Conservation (phyloP, 2,797 vertebrate genomes). For the Hydrophis major region DNA sequence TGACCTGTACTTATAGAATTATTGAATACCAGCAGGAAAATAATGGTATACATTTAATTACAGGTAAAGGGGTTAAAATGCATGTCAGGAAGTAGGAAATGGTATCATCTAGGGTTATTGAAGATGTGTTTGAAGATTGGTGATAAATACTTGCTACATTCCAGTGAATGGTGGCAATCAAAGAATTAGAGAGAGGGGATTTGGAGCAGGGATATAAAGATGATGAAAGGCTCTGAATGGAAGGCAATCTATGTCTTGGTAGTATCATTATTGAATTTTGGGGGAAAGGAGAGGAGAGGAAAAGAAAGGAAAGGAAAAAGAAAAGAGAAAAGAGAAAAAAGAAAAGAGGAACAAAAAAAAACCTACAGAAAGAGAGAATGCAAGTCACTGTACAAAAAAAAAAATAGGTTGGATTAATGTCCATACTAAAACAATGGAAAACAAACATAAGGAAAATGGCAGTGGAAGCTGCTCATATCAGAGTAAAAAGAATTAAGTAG, state of each 20-base stretch:
- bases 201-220: not conserved
- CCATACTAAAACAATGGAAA: not conserved
- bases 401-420: not conserved
- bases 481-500: not conserved
- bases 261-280: not conserved
- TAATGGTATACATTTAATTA: not conserved
- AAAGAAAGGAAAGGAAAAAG: not conserved
- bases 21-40: not conserved
- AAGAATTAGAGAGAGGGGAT: not conserved
- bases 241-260: not conserved
- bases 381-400: not conserved
- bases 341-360: not conserved
- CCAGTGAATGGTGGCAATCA: not conserved
- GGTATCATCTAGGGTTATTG: not conserved
- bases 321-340: not conserved
- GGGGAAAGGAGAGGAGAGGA: not conserved
- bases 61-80: not conserved
- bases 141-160: not conserved
- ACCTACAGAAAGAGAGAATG: not conserved
- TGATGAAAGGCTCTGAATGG: not conserved
- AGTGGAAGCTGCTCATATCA: not conserved
- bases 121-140: not conserved
- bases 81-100: not conserved
- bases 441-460: not conserved
- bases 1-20: not conserved